A percentile compares a stretch with the other conserved stretches of the same genome.
Evolutionary conservation across 2,888 invertebrate species (phyloP).

Genomic region (Drosophila phalerata): DNA sequence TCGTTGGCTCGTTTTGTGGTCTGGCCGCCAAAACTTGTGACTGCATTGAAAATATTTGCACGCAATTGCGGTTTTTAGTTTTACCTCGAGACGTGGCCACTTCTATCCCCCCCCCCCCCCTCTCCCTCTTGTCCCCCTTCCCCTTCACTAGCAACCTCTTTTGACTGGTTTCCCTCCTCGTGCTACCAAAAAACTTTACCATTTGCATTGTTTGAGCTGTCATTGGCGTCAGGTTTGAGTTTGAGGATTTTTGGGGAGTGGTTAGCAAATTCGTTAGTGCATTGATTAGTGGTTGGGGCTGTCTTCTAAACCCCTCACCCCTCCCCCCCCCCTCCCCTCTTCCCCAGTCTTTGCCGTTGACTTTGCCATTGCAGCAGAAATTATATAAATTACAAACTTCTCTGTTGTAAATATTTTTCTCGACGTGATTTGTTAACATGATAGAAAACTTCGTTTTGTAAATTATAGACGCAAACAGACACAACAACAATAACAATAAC

Average conservation of each 20-base stretch:
- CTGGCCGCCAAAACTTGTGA: slow-evolving; percentile 60
- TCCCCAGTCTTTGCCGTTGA: slow-evolving; percentile 8
- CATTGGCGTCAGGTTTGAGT: slow-evolving; percentile 37
- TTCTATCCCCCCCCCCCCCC: neutral
- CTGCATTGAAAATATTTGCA: slow-evolving; percentile 82
- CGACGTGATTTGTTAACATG: slow-evolving; percentile 82
- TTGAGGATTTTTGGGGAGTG: slow-evolving; percentile 9
- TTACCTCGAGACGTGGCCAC: slow-evolving; percentile 45
- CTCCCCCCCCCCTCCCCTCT: neutral
- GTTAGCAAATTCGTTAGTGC: slow-evolving; percentile 51
- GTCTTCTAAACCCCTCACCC: neutral
- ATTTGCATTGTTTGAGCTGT: slow-evolving; percentile 77
- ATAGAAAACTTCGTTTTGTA: slow-evolving; percentile 77
- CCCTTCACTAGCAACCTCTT: neutral
- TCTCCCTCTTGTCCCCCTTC: neutral
- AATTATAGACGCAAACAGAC: slow-evolving; percentile 61
- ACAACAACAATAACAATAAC: slow-evolving; percentile 21
- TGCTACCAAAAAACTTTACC: slow-evolving; percentile 63
- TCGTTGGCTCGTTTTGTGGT: slow-evolving; percentile 45
- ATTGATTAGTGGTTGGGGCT: slow-evolving; percentile 55
- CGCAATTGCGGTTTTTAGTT: slow-evolving; percentile 79
- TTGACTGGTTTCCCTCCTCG: neutral
- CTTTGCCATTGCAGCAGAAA: slow-evolving; percentile 64
- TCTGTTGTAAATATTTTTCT: slow-evolving; percentile 59
- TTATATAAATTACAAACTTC: slow-evolving; percentile 80